phyloP scores from a whole-genome alignment of 2,113 vertebrate genomes.

The Cranoglanis bouderius region DNA sequence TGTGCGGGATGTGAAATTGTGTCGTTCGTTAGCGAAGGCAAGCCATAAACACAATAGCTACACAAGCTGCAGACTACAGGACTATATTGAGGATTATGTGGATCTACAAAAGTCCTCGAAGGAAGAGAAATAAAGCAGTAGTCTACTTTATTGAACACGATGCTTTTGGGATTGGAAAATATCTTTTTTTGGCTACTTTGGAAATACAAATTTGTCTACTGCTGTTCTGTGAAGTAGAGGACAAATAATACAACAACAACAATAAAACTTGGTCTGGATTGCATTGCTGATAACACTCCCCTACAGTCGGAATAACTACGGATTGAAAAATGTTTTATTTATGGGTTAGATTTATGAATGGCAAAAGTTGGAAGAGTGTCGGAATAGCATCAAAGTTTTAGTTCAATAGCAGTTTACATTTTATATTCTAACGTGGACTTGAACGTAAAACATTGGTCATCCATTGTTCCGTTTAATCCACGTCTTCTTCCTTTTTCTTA shows the following conservation, averaged over 20 bases:
- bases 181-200: slow-evolving; percentile 28
- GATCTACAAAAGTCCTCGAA: slow-evolving; percentile 44
- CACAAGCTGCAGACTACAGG: slow-evolving; percentile 23
- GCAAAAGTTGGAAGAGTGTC: background rate
- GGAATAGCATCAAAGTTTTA: background rate
- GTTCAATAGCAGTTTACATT: background rate
- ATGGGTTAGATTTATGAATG: slow-evolving; percentile 3
- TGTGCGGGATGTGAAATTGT: background rate
- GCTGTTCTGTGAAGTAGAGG: slow-evolving; percentile 10
- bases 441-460: too few relatives aligned
- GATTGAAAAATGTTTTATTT: slow-evolving; percentile 14
- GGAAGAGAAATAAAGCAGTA: slow-evolving; percentile 46
- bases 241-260: slow-evolving; percentile 1
- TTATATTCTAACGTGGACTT: background rate
- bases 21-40: slow-evolving; percentile 1
- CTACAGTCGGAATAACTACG: slow-evolving; percentile 11
- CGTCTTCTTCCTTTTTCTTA: too few relatives aligned
- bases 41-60: slow-evolving; percentile 14
- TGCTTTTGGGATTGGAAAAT: slow-evolving; percentile 40
- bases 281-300: background rate
- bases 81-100: slow-evolving; percentile 43
- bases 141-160: slow-evolving; percentile 26
- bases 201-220: slow-evolving; percentile 48
- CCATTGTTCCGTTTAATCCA: background rate
- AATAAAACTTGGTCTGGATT: slow-evolving; percentile 19